Conservation (phyloP, 92 coral and sea anemone genomes). For the Virgularia gustaviana region DNA sequence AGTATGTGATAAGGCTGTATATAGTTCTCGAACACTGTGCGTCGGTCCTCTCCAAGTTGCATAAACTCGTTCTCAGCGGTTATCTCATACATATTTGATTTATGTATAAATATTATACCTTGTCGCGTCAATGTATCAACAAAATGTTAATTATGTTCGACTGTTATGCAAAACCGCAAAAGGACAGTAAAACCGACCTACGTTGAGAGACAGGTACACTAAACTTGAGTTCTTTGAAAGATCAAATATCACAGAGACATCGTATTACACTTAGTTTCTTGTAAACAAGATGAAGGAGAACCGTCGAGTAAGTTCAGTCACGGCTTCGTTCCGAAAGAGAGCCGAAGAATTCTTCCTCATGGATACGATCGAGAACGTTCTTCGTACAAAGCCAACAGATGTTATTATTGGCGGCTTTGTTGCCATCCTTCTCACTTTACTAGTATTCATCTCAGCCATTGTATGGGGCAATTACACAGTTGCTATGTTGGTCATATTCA, state of each 20-base stretch:
- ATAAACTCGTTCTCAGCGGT: too few relatives aligned
- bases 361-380: conserved; percentile 78
- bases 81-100: too few relatives aligned
- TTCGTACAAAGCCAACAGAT: conserved; percentile 62
- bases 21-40: too few relatives aligned
- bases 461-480: conserved; percentile 82
- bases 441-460: conserved; percentile 67
- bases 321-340: conserved; percentile 4
- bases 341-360: conserved; percentile 69
- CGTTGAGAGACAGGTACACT: background rate
- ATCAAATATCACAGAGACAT: background rate
- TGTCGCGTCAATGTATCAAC: too few relatives aligned
- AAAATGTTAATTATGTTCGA: background rate
- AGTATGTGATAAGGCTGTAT: too few relatives aligned
- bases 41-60: too few relatives aligned
- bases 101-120: too few relatives aligned
- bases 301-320: conserved; percentile 3
- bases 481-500: conserved; percentile 76
- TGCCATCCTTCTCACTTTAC: conserved; percentile 69
- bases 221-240: too few relatives aligned
- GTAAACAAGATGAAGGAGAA: conserved; percentile 23
- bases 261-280: background rate
- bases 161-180: conserved; percentile 8
- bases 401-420: conserved; percentile 62
- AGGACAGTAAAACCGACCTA: background rate